phyloP scores from a whole-genome alignment of 2,797 vertebrate genomes.

The Ctenopoma kingsleyae region DNA sequence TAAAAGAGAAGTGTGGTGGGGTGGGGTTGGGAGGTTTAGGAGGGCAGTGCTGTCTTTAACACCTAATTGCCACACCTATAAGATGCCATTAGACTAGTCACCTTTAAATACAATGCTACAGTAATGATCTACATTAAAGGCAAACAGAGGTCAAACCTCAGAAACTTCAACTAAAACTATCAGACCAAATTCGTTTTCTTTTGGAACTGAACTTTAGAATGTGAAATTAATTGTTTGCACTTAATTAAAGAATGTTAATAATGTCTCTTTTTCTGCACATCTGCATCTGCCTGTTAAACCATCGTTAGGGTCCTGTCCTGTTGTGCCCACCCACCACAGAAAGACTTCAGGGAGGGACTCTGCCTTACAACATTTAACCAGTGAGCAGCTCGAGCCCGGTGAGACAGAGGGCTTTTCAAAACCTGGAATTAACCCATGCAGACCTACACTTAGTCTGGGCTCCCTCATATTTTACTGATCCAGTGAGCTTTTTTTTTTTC shows the following conservation, averaged over 20 bases:
- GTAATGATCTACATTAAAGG: slow-evolving; percentile 51
- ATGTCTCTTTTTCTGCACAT: slow-evolving; percentile 4
- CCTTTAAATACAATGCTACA: slow-evolving; percentile 72
- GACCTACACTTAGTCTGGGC: slow-evolving; percentile 19
- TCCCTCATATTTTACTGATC: neutral
- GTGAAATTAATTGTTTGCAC: neutral
- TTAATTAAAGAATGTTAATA: neutral
- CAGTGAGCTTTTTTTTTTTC: neutral
- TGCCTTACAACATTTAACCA: slow-evolving; percentile 72
- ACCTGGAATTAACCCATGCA: slow-evolving; percentile 53
- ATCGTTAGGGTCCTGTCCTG: slow-evolving; percentile 37
- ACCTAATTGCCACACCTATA: slow-evolving; percentile 69
- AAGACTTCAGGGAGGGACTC: slow-evolving; percentile 72
- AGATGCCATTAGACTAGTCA: slow-evolving; percentile 48
- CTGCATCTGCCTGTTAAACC: slow-evolving; percentile 27
- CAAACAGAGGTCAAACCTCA: neutral
- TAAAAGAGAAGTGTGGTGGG: slow-evolving; percentile 19
- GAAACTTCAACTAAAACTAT: no score
- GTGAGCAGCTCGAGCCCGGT: slow-evolving; percentile 54
- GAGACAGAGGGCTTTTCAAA: slow-evolving; percentile 72
- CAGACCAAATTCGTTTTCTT: neutral
- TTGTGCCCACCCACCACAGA: slow-evolving; percentile 73
- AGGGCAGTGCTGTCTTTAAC: slow-evolving; percentile 49
- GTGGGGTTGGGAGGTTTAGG: neutral
- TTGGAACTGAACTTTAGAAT: neutral